phyloP scores from a whole-genome alignment of 2,113 vertebrate species.

The Rhodinocichla rosea region DNA sequence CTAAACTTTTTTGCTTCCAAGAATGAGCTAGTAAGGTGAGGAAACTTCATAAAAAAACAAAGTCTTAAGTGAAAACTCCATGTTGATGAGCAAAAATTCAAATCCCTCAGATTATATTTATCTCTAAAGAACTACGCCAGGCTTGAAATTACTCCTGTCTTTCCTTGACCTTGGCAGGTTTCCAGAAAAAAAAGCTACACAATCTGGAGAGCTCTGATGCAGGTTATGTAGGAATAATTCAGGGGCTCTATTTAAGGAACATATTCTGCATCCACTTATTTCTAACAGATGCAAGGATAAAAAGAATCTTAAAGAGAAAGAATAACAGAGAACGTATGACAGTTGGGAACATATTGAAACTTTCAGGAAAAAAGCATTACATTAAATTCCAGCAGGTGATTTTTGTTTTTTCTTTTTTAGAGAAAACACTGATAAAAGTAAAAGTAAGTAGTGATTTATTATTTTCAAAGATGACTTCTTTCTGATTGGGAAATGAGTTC shows the following conservation, averaged over 20 bases:
- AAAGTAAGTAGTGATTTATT: not conserved
- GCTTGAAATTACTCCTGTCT: not conserved
- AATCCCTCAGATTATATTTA: not conserved
- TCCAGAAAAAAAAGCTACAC: not conserved
- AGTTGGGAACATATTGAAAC: not conserved
- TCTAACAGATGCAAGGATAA: not conserved
- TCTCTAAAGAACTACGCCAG: not conserved
- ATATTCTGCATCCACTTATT: not conserved
- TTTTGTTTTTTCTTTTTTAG: not conserved
- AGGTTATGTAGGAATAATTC: not conserved
- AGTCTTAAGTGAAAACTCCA: not conserved
- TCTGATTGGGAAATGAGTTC: not conserved
- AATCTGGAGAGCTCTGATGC: not conserved
- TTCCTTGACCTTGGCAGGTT: not conserved
- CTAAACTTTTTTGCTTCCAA: not conserved
- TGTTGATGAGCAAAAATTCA: not conserved
- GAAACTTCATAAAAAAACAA: not conserved
- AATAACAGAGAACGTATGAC: not conserved
- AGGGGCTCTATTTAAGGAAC: slow-evolving; percentile 1
- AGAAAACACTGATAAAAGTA: not conserved
- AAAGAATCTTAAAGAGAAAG: not conserved
- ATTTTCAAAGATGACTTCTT: not conserved
- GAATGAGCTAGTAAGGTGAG: not conserved
- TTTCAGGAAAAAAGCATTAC: not conserved
- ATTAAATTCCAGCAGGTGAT: not conserved